These are phyloP conservation scores for Actinia equina DNA, from an alignment of 64 coral and sea anemone genomes.

Conservation along the genomic window DNA sequence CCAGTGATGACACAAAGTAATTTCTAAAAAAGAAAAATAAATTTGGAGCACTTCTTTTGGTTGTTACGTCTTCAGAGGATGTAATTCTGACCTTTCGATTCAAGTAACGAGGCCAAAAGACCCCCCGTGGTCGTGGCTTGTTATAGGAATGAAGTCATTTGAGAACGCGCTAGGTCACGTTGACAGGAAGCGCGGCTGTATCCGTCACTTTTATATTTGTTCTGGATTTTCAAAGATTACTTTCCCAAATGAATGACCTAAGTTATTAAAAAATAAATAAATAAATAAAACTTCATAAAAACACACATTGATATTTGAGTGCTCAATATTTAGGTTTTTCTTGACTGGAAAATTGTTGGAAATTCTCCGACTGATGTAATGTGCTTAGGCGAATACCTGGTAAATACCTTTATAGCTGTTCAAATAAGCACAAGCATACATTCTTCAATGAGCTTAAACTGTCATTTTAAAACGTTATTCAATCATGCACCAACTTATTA, in stretches of 20 bases:
- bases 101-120: not conserved
- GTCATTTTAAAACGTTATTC: not conserved
- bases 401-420: not conserved
- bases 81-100: not conserved
- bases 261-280: too few species aligned
- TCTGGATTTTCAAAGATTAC: not conserved
- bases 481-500: not conserved
- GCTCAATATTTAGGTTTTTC: not conserved
- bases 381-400: not conserved
- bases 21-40: not conserved
- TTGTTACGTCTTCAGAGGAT: not conserved
- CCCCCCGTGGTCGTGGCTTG: not conserved
- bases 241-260: not conserved
- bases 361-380: not conserved
- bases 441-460: not conserved
- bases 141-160: not conserved
- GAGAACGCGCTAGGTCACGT: conserved; percentile 3
- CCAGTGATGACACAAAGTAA: not conserved
- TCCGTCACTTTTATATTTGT: not conserved
- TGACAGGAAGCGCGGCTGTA: not conserved
- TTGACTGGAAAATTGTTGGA: too few species aligned
- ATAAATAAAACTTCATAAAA: too few species aligned
- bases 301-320: not conserved
- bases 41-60: not conserved
- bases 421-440: not conserved